Evolutionary conservation across 2,113 vertebrate species (phyloP), one percentile per base, ranked within the genome.

Genomic region (Saiga tatarica): DNA sequence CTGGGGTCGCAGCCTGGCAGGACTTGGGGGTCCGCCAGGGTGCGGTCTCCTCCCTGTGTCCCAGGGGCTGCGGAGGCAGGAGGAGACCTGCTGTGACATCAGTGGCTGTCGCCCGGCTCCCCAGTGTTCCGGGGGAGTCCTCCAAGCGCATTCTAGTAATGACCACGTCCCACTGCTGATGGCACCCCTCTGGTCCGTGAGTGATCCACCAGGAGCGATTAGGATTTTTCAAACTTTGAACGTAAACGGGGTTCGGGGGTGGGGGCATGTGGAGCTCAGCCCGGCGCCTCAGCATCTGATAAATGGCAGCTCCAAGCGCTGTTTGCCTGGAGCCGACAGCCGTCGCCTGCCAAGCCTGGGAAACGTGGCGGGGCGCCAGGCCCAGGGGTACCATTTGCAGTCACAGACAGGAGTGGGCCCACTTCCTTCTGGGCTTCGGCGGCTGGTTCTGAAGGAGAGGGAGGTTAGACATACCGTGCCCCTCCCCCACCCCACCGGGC

Each of bases 321-420:
- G 53, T 82, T 30, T 95, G 96, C 98, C 96, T 94, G 86, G 76
- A 92, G 62, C 76, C 1, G 33, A 83, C 64, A 89, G 96, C 91
- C 45, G 0, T 71, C 2, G 42, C 11, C 97, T 97, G 96, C 98
- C 97, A 97, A 87, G 95, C 88, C 95, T 1, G 87, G 94, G 89
- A 85, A 91, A 2, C 2, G 0, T 50, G 97, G 97, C 96, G 0
- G 92, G 92, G 71, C 0, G 96, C 97, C 96, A 94, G 42, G 81
- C 90, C 95, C 3, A 81, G 97, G 98, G 97, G 95, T 96, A 81
- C 97, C 98, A 96, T 67, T 98, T 98, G 53, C 98, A 98, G 98
- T 92, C 97, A 57, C 30, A 92, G 95, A 97, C 95, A 98, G 87
- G 97, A 89, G 87, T 87, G 89, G 92, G 98, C 62, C 71, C 13